Evolutionary conservation across 2,113 vertebrate genomes (phyloP), one percentile per base, ranked within the genome.

Genomic region (Oncorhynchus kisutch): DNA sequence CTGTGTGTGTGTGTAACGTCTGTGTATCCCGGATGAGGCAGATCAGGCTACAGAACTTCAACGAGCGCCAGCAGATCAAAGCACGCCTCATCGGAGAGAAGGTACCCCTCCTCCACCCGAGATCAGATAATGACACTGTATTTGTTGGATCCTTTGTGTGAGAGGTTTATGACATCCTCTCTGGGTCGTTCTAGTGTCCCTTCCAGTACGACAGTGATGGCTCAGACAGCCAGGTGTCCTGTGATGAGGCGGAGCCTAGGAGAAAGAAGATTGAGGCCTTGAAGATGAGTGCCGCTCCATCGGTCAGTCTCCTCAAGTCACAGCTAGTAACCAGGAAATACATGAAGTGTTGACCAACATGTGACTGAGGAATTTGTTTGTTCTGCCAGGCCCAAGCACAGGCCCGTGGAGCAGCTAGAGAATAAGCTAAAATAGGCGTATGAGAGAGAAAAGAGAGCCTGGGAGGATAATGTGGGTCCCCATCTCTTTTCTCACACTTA

Each of bases 11-110:
- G 65, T 70, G 34, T 78, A 59, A 86, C 73, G 84, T 80, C 75
- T n/a, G 8, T 62, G 54, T 71, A 90, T 91, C 95, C 57, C 94
- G 96, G 81, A 87, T 99, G 79, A 94, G 94, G 72, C 97, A 99
- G 88, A 98, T 99, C 87, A 93, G 97, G 70, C 88, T 99, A 84
- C 97, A 98, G 84, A 99, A 99, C 91, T 98, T 99, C 76, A 99
- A 99, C 74, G 98, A 99, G 83, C 95, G 97, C 54, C 98, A 97
- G 77, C 95, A 99, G 91, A 96, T 99, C 80, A 97, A 94, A 96
- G 98, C 97, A 24, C 95, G 95, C 76, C 95, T 99, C 87, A 91
- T 95, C 92, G 98, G 98, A 89, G 96, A 97, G 85, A 97, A 97
- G 95, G 97, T 95, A 90, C 3, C 24, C 2, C 27, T 2, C 9